These are phyloP conservation scores for Rana temporaria DNA, from an alignment of 2,113 vertebrate genomes.

Conservation along the genomic window DNA sequence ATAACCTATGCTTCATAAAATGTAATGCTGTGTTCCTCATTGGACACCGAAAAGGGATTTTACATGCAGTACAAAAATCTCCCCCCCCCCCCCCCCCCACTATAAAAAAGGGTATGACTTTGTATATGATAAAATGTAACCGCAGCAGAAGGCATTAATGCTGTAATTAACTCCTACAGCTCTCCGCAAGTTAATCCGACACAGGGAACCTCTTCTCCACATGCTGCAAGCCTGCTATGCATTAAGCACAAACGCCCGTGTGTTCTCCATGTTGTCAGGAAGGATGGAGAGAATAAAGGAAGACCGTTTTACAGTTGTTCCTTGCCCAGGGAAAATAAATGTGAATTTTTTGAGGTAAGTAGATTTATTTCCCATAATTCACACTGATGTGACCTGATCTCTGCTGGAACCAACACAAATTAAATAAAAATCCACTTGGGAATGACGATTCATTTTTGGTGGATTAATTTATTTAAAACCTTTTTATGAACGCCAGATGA, in stretches of 20 bases:
- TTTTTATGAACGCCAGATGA: too few species aligned
- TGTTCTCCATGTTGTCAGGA: slow-evolving; percentile 81
- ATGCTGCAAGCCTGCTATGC: slow-evolving; percentile 74
- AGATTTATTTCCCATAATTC: background rate
- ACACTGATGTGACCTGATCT: background rate
- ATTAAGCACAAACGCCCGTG: slow-evolving; percentile 75
- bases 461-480: too few species aligned
- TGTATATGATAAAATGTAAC: too few species aligned
- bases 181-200: slow-evolving; percentile 54
- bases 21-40: too few species aligned
- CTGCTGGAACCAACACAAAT: too few species aligned
- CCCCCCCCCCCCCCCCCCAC: too few species aligned
- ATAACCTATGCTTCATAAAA: too few species aligned
- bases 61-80: too few species aligned
- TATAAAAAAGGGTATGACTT: too few species aligned
- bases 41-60: too few species aligned
- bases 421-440: too few species aligned
- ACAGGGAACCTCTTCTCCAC: background rate
- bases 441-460: too few species aligned
- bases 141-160: slow-evolving; percentile 1
- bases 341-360: slow-evolving; percentile 88
- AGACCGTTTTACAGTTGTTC: slow-evolving; percentile 87
- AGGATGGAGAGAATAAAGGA: slow-evolving; percentile 88
- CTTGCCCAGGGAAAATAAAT: slow-evolving; percentile 77
- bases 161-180: slow-evolving; percentile 69